Base-by-base conservation (phyloP, 2,888 invertebrate species). In the Bembecia ichneumoniformis region DNA sequence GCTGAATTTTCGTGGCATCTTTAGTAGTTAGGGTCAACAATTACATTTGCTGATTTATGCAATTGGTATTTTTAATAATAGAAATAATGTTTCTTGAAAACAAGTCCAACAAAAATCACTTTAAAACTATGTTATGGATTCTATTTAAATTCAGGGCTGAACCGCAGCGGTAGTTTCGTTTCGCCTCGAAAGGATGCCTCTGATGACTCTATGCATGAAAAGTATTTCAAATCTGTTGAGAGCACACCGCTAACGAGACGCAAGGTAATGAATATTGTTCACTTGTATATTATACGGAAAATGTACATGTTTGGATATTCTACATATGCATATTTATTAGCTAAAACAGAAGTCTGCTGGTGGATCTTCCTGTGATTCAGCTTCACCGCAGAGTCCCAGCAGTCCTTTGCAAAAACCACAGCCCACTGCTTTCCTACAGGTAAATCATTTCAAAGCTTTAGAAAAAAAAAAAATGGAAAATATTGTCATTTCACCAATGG, bases 141-240 rank as follows among this genome's bases (percentile, higher is more conserved):
- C 20, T 28, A 28, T 7, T 28, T 28, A 9, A 9, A 28, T 28
- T 34, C 65, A 84, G 88, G 86, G 43, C 60, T 89, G 44, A 88
- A 88, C 51, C 82, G 87, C 34, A 87, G 87, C 49, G 89, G 89
- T 56, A 89, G 89, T 59, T 90, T 90, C 58, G 89, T 89, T 66
- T 89, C 89, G 50, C 87, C 87, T 13, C 71, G 88, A 13, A 89
- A 88, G 63, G 90, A 91, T 50, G 90, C 90, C 1, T 93, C 93
- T 43, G 93, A 93, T 64, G 93, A 94, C 76, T 93, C 93, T 0
- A 93, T 93, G 93, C 94, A 94, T 71, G 94, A 94, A 66, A 93
- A 93, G 68, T 94, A 93, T 67, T 91, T 94, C 67, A 89, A 91
- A 63, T 92, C 92, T 2, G 91, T 92, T 53, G 92, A 92, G 63